Evolutionary conservation across 53 echinoderm and acorn worm genomes (phyloP).

Genomic region (Echinarachnius parma): DNA sequence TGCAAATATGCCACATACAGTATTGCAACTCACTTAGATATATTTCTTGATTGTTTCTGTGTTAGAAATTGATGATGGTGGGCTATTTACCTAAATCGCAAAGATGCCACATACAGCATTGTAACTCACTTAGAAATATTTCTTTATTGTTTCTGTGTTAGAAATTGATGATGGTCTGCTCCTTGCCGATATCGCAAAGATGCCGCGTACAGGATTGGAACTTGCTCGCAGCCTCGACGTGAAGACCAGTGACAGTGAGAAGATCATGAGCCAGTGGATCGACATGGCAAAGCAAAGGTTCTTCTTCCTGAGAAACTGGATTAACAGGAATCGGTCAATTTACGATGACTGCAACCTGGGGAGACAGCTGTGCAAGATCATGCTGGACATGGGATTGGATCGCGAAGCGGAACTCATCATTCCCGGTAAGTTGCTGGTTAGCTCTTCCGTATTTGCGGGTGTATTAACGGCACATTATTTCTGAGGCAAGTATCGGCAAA

Average conservation of each 20-base stretch:
- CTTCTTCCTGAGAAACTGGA: constrained; percentile 16
- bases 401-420: constrained; percentile 7
- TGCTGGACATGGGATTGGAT: constrained; percentile 1
- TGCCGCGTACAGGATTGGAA: not conserved
- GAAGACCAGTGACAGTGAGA: not conserved
- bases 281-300: constrained; percentile 22
- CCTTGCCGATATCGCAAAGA: not conserved
- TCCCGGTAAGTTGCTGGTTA: constrained; percentile 25
- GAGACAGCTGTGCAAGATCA: constrained; percentile 22
- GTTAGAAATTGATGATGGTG: too few species aligned
- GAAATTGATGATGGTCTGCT: not conserved
- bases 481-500: too few species aligned
- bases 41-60: too few species aligned
- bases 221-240: constrained; percentile 1
- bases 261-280: not conserved
- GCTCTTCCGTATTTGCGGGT: too few species aligned
- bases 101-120: too few species aligned
- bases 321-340: not conserved
- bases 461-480: too few species aligned
- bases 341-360: constrained; percentile 11
- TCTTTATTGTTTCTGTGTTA: too few species aligned
- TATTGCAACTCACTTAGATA: too few species aligned
- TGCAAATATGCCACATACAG: too few species aligned
- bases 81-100: too few species aligned
- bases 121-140: too few species aligned